Evolutionary conservation across 2,888 invertebrate species (phyloP).

Genomic region (Tipula confusa): DNA sequence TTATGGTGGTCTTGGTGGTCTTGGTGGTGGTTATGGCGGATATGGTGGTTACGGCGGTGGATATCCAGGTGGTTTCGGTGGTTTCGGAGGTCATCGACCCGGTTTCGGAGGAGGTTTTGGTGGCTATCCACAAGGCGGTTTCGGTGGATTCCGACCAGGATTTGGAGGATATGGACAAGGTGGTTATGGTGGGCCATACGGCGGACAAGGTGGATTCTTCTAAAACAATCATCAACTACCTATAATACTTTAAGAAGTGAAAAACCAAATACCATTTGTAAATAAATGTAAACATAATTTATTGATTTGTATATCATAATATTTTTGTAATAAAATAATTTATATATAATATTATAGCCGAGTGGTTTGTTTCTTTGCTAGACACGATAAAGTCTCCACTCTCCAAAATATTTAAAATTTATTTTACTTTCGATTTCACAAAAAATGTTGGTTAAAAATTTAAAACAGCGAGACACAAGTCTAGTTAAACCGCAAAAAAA

Average conservation of each 20-base stretch:
- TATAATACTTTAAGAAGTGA: background rate
- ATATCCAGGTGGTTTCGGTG: background rate
- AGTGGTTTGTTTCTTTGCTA: background rate
- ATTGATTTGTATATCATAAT: background rate
- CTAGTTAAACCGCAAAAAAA: background rate
- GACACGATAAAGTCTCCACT: background rate
- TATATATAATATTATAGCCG: background rate
- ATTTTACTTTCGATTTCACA: background rate
- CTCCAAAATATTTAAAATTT: background rate
- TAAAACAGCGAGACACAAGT: background rate
- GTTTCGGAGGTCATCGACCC: background rate
- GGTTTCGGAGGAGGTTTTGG: background rate
- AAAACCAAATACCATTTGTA: background rate
- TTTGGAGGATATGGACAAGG: slow-evolving; percentile 30
- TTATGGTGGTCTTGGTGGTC: slow-evolving; percentile 32
- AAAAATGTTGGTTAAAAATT: background rate
- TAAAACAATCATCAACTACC: background rate
- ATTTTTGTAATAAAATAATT: background rate
- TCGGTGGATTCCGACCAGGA: slow-evolving; percentile 5
- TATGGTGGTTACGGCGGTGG: slow-evolving; percentile 13
- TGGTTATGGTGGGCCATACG: background rate
- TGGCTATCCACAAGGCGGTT: background rate
- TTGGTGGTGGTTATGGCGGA: slow-evolving; percentile 29
- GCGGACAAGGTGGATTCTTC: background rate
- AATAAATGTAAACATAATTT: background rate